These are phyloP conservation scores for Lamellibrachia columna DNA, from an alignment of 2,888 invertebrate genomes.

Conservation along the genomic window DNA sequence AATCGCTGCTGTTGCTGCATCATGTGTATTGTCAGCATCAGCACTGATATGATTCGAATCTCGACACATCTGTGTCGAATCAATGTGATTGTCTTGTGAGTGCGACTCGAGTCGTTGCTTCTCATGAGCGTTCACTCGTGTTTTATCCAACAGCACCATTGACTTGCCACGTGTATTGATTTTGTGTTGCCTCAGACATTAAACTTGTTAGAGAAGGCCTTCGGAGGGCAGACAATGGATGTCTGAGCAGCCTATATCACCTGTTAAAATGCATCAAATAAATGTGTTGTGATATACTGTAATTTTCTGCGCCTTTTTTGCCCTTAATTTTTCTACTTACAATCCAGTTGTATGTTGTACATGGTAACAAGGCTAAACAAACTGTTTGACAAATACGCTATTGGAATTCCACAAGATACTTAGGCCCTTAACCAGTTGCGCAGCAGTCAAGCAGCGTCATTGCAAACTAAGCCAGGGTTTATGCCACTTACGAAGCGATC, in stretches of 20 bases:
- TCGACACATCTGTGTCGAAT: neutral
- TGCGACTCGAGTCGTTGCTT: neutral
- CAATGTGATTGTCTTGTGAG: neutral
- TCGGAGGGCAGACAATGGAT: neutral
- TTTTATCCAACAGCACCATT: neutral
- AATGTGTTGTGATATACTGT: neutral
- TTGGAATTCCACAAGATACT: too few species aligned
- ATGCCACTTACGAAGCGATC: too few species aligned
- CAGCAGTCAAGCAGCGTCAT: too few species aligned
- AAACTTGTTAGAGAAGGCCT: neutral
- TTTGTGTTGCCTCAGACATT: neutral
- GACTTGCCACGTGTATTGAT: neutral
- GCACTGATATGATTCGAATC: neutral
- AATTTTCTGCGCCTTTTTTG: too few species aligned
- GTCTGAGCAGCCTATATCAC: neutral
- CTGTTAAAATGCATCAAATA: neutral
- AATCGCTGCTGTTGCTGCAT: neutral
- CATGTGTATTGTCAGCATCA: neutral
- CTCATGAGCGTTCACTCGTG: neutral
- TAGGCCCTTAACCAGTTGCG: too few species aligned
- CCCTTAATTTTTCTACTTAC: too few species aligned
- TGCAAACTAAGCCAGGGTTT: too few species aligned
- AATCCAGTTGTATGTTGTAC: too few species aligned
- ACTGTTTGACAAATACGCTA: too few species aligned
- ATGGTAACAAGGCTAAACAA: too few species aligned